Conservation (phyloP, 35 echinoderm and acorn worm species). For the Hemicentrotus pulcherrimus region DNA sequence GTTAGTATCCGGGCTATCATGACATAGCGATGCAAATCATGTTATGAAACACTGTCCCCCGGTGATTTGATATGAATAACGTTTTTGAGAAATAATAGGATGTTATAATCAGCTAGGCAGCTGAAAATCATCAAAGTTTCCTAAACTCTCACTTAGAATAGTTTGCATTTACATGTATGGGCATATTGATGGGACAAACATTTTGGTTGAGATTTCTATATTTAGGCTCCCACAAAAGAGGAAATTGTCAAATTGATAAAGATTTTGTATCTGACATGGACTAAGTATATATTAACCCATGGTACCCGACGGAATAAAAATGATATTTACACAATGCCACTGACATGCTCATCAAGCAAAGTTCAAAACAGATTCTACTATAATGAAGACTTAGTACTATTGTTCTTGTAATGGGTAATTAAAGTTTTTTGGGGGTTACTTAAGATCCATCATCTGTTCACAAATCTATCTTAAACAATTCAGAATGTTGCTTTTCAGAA, state of each 20-base stretch:
- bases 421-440: not conserved
- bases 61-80: not conserved
- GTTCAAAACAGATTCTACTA: not conserved
- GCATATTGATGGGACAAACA: no score
- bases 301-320: not conserved
- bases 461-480: not conserved
- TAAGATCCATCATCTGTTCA: not conserved
- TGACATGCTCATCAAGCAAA: not conserved
- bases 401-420: not conserved
- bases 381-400: not conserved
- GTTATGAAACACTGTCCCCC: not conserved
- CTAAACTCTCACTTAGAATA: no score
- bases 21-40: not conserved
- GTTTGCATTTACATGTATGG: no score
- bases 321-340: not conserved
- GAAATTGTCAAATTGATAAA: no score
- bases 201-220: no score
- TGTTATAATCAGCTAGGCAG: not conserved
- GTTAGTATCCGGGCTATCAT: no score
- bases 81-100: not conserved
- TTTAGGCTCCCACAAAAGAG: no score
- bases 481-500: not conserved
- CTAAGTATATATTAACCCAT: not conserved
- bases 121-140: no score
- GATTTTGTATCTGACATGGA: not conserved